Base-by-base conservation (phyloP, 2,888 invertebrate genomes). In the Cosmopolites sordidus region DNA sequence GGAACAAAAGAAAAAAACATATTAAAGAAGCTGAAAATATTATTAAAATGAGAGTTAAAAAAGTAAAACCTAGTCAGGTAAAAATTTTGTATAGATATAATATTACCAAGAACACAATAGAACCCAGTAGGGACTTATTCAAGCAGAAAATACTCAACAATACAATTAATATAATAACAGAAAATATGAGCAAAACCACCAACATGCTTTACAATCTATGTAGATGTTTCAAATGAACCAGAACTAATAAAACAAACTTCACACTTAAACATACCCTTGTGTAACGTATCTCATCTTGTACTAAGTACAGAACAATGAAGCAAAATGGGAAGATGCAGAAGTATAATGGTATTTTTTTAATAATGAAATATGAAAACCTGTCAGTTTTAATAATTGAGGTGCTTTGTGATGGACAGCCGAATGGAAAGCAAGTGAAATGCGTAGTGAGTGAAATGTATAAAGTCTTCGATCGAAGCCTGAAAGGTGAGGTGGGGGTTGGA, bases 321-420 rank as follows among this genome's bases (percentile, higher is more conserved):
- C 39, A 54, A 58, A 58, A 59, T 59, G 55, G 57, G 59, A 62
- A 58, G 58, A 51, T 62, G 59, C 43, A 52, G 39, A 27, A 40
- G 48, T 54, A 62, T 59, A 61, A 61, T 59, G 44, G 49, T 58
- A 58, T 59, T 59, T 58, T 22, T 59, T 60, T 62, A 55, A 59
- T 58, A 46, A 60, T 43, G 50, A 49, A 51, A 56, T 58, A 60
- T 60, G 59, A 62, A 60, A 58, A 60, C 45, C 60, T 64, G 60
- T 59, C 61, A 60, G 60, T 58, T 60, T 61, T 58, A 58, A 59
- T 61, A 55, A 58, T 51, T 58, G 53, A 60, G 59, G 57, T 48
- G 51, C 54, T 56, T 52, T 63, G 62, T 67, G 64, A 68, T 66
- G 60, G 68, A 66, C 68, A 67, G 65, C 56, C 60, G 56, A 66